These are phyloP conservation scores for Drosophila diplacantha DNA, from an alignment of 2,888 invertebrate species.

Conservation along the genomic window DNA sequence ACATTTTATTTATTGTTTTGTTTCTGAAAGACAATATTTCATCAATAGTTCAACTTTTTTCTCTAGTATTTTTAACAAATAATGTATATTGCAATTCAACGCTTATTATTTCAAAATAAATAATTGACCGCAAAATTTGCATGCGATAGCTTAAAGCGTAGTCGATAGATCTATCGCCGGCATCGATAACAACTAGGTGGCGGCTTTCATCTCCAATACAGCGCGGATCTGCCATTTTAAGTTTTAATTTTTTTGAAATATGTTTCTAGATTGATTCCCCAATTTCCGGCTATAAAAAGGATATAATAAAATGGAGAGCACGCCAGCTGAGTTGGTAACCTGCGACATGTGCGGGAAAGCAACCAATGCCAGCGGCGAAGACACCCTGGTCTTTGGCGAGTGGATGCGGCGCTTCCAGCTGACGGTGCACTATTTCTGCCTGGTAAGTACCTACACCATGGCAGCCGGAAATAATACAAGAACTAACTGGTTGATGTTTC, in stretches of 20 bases:
- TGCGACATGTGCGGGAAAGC: conserved; percentile 37
- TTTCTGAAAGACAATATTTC: no score
- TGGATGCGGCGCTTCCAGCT: conserved; percentile 65
- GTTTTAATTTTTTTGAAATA: no score
- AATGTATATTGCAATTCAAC: no score
- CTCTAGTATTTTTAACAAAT: no score
- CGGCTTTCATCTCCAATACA: background rate
- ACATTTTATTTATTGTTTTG: no score
- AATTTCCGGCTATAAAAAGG: background rate
- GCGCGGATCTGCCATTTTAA: no score
- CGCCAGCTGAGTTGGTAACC: background rate
- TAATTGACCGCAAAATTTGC: no score
- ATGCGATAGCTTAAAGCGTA: background rate
- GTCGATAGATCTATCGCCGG: no score
- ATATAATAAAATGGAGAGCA: background rate
- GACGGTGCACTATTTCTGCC: conserved; percentile 71
- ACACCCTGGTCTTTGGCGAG: conserved; percentile 62
- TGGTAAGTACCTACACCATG: conserved; percentile 52
- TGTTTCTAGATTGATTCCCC: background rate
- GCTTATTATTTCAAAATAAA: no score
- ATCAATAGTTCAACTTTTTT: no score
- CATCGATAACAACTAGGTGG: background rate
- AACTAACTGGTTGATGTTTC: background rate
- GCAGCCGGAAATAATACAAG: no score
- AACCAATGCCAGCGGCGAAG: conserved; percentile 27